Conservation (phyloP, 2,797 vertebrate genomes). For the Micrastur ruficollis region DNA sequence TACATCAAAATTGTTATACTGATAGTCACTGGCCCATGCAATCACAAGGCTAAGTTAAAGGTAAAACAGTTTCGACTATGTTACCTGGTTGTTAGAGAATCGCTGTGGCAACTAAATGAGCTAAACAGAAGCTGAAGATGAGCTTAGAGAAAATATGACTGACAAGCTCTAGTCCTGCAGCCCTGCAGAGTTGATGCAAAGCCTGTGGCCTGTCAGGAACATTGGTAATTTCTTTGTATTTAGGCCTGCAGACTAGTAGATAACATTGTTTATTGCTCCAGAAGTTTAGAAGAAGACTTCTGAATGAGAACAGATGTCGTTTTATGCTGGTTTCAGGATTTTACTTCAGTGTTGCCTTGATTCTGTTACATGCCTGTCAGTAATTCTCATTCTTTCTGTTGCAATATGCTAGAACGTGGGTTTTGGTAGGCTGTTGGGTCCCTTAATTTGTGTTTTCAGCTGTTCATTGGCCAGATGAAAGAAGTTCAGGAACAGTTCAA, state of each 20-base stretch:
- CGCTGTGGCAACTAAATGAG: fast-evolving
- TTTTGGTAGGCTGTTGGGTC: background rate
- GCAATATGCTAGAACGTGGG: background rate
- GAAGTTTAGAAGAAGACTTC: background rate
- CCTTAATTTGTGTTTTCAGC: background rate
- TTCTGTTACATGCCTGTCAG: background rate
- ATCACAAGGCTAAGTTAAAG: background rate
- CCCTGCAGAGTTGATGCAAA: background rate
- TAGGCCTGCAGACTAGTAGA: background rate
- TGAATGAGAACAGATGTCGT: background rate
- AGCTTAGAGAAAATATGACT: background rate
- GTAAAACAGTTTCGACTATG: background rate
- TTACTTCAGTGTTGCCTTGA: background rate
- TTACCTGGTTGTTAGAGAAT: background rate
- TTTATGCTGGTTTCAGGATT: background rate
- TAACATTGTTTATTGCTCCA: background rate
- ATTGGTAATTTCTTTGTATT: background rate
- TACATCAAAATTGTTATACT: fast-evolving
- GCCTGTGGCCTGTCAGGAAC: background rate
- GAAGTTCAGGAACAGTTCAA: background rate
- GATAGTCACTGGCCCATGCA: background rate
- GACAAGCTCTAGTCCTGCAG: background rate
- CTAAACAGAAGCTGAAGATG: background rate
- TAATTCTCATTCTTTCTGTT: background rate
- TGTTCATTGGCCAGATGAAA: background rate